phyloP scores from a whole-genome alignment of 2,888 invertebrate genomes.

The Sesamia inferens region DNA sequence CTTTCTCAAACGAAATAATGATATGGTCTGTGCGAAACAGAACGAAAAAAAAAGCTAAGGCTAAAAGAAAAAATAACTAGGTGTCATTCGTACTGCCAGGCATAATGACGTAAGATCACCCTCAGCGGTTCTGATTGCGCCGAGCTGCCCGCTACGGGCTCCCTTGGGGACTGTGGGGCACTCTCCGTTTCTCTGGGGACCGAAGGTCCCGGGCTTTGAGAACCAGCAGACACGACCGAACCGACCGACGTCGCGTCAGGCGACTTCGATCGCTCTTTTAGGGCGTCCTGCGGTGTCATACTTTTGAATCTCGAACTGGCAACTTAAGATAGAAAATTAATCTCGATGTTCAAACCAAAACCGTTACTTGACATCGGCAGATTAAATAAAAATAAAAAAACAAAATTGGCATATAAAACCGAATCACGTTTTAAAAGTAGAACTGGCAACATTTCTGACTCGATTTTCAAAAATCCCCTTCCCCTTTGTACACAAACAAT shows the following conservation, averaged over 20 bases:
- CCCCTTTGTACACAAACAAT: conserved; percentile 63
- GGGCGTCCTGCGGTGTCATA: conserved; percentile 75
- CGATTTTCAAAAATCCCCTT: conserved; percentile 67
- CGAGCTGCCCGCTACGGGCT: conserved; percentile 82
- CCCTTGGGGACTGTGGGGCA: conserved; percentile 69
- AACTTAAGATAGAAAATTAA: conserved; percentile 48
- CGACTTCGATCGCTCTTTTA: conserved; percentile 78
- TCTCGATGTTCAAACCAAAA: conserved; percentile 19
- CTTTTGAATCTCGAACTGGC: conserved; percentile 57
- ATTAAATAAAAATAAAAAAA: conserved; percentile 9
- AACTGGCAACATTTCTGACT: conserved; percentile 26
- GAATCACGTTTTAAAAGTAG: conserved; percentile 28
- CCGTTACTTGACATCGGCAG: conserved; percentile 5
- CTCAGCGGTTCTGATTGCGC: conserved; percentile 81
- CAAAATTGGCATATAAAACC: conserved; percentile 6
- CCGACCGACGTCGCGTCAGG: conserved; percentile 75
- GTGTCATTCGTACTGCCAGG: conserved; percentile 90
- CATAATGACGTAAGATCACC: conserved; percentile 89
- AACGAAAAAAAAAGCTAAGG: conserved; percentile 82
- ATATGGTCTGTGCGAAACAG: conserved; percentile 80
- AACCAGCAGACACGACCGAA: conserved; percentile 71
- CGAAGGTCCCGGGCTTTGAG: conserved; percentile 70
- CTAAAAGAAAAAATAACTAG: conserved; percentile 86
- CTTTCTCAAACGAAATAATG: conserved; percentile 70
- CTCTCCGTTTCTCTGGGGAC: conserved; percentile 61